Conservation (phyloP, 2,888 invertebrate genomes). For the Halocaridina rubra region DNA sequence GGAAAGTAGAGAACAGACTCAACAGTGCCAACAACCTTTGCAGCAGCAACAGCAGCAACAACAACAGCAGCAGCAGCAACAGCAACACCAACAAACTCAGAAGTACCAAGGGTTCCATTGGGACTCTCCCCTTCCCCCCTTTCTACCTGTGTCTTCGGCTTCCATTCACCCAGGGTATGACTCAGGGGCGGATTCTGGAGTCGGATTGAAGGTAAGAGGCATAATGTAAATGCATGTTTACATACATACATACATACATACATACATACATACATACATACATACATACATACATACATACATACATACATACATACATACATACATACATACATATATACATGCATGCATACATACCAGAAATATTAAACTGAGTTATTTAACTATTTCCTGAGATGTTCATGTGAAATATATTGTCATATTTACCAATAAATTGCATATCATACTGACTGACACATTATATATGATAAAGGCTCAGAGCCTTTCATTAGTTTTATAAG, state of each 20-base stretch:
- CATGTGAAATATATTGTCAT: too few relatives aligned
- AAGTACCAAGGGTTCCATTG: constrained; percentile 57
- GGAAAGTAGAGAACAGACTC: constrained; percentile 65
- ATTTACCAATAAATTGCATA: too few relatives aligned
- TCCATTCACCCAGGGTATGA: constrained; percentile 58
- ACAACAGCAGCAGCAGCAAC: constrained; percentile 4
- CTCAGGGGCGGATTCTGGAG: constrained; percentile 63
- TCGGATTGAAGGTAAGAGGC: constrained; percentile 62
- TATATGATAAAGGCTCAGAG: too few relatives aligned
- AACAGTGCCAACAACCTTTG: constrained; percentile 21
- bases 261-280: neutral
- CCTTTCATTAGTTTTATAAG: too few relatives aligned
- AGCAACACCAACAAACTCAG: constrained; percentile 23
- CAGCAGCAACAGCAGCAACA: constrained; percentile 44
- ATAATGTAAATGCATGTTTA: neutral
- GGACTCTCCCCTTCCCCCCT: constrained; percentile 58
- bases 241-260: neutral
- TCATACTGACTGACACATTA: too few relatives aligned
- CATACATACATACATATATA: neutral
- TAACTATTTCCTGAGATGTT: too few relatives aligned
- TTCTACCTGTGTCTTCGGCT: constrained; percentile 53
- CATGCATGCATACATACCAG: neutral
- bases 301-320: constrained; percentile 4
- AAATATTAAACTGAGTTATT: too few relatives aligned
- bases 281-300: constrained; percentile 1